phyloP scores from a whole-genome alignment of 2,888 invertebrate genomes.

The Cephus sareptanus region DNA sequence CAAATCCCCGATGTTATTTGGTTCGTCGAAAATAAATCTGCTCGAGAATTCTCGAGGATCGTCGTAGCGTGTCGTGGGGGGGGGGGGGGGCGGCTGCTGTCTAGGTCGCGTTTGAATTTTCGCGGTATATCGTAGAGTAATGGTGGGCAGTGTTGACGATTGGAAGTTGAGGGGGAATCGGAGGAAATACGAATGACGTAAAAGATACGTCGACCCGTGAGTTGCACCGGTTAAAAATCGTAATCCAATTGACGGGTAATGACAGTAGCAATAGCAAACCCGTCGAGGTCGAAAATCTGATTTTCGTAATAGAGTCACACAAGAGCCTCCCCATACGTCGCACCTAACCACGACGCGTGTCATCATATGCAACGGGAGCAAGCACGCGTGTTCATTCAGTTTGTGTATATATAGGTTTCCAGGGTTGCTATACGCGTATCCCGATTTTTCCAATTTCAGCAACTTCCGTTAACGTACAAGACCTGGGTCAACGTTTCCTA shows the following conservation, averaged over 20 bases:
- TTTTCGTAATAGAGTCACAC: background rate
- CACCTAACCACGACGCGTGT: background rate
- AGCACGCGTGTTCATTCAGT: background rate
- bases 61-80: background rate
- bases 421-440: background rate
- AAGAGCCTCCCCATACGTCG: background rate
- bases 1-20: background rate
- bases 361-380: background rate
- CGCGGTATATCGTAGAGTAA: background rate
- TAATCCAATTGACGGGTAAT: background rate
- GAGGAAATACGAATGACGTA: background rate
- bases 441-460: background rate
- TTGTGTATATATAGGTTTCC: background rate
- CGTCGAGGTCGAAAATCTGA: background rate
- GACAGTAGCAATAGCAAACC: background rate
- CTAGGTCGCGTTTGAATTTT: background rate
- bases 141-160: background rate
- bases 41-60: background rate
- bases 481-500: conserved; percentile 5
- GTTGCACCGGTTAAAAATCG: background rate
- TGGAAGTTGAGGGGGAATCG: no score
- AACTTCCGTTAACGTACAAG: background rate
- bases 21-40: background rate
- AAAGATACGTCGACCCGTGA: background rate
- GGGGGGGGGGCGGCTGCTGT: background rate